A percentile compares a stretch with the other conserved stretches of the same genome.
phyloP scores from a whole-genome alignment of 2,797 vertebrate species.

The Pangasius mekongensis region DNA sequence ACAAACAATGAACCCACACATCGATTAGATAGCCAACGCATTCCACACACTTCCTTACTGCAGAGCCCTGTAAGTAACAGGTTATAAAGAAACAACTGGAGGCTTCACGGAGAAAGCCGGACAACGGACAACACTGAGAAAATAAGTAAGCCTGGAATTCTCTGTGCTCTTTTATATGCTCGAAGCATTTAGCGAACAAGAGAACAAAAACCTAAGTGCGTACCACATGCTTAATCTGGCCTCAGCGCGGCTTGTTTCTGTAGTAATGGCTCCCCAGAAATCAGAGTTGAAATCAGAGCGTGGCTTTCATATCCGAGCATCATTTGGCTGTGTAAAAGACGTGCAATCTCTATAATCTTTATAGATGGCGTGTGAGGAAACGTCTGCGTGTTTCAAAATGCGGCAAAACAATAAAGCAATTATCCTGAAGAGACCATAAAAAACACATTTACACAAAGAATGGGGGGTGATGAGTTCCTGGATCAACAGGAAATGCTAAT shows the following conservation, averaged over 20 bases:
- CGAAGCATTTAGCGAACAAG: neutral
- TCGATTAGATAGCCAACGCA: slow-evolving; percentile 11
- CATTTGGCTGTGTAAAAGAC: neutral
- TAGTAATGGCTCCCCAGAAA: slow-evolving; percentile 25
- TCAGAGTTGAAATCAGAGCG: slow-evolving; percentile 3
- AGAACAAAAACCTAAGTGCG: neutral
- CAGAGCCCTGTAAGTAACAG: neutral
- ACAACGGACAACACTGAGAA: neutral
- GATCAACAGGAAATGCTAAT: slow-evolving; percentile 57
- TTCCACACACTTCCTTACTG: neutral
- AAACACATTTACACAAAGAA: slow-evolving; percentile 44
- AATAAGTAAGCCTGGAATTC: neutral
- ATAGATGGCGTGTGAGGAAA: slow-evolving; percentile 16
- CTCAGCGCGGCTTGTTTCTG: neutral
- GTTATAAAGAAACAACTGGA: neutral
- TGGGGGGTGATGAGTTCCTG: slow-evolving; percentile 47
- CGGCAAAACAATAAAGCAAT: slow-evolving; percentile 32
- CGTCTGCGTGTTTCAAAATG: slow-evolving; percentile 1
- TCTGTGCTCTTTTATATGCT: neutral
- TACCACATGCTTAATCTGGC: neutral
- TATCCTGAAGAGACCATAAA: slow-evolving; percentile 34
- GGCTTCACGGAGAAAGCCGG: neutral
- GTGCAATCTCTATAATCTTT: slow-evolving; percentile 21
- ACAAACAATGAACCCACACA: slow-evolving; percentile 21
- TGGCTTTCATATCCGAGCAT: slow-evolving; percentile 8